A percentile compares a stretch with the other conserved stretches of the same genome.
Conservation (phyloP, 2,888 invertebrate species). For the Nephrotoma appendiculata region DNA sequence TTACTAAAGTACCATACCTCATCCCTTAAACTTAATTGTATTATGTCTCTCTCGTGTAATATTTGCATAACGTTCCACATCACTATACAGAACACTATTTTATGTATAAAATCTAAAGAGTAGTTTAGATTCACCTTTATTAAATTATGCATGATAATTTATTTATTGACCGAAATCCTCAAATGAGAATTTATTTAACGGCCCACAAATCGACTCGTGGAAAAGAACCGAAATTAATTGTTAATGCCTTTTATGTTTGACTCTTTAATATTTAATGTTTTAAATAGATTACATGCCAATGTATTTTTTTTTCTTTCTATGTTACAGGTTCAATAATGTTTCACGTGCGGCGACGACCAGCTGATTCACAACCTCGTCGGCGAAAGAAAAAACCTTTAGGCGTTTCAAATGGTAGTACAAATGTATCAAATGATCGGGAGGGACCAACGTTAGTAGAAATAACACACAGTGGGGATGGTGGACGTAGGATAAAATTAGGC, state of each 20-base stretch:
- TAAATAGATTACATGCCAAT: background rate
- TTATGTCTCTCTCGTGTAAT: background rate
- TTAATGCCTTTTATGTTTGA: background rate
- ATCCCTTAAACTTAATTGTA: background rate
- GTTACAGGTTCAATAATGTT: constrained; percentile 86
- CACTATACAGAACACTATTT: background rate
- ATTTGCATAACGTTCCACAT: background rate
- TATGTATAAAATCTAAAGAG: background rate
- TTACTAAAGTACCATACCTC: background rate
- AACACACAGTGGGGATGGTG: constrained; percentile 40
- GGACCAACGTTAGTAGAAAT: constrained; percentile 53
- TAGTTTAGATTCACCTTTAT: background rate
- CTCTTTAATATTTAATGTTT: background rate
- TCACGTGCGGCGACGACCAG: constrained; percentile 85
- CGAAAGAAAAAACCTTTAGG: constrained; percentile 65
- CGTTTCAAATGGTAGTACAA: constrained; percentile 34
- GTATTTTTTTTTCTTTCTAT: background rate
- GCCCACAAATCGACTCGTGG: background rate
- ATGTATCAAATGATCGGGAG: constrained; percentile 41
- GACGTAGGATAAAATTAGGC: constrained; percentile 45
- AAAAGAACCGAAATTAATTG: background rate
- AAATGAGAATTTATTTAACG: background rate
- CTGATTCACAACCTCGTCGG: constrained; percentile 77
- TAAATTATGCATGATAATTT: background rate
- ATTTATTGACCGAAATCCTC: background rate